These are phyloP conservation scores for Aptenodytes patagonicus DNA, from an alignment of 2,113 vertebrate genomes.

Conservation along the genomic window DNA sequence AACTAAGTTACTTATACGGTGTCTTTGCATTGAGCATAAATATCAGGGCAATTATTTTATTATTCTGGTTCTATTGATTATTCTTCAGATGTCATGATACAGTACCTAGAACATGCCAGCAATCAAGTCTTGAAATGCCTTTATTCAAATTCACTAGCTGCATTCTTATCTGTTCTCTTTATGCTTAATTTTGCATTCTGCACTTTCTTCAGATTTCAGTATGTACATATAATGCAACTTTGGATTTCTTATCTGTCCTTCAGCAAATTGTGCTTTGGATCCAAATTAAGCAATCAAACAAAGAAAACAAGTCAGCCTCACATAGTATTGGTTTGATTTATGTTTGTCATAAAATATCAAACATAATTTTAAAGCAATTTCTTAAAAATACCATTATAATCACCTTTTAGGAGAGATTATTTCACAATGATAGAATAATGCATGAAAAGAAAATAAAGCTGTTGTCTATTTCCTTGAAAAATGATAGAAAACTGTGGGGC, in stretches of 20 bases:
- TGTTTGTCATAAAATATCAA: slow-evolving; percentile 16
- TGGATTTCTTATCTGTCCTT: background rate
- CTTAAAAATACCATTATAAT: background rate
- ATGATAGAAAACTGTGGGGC: background rate
- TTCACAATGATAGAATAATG: background rate
- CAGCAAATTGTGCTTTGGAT: background rate
- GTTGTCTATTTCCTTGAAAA: background rate
- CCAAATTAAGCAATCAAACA: background rate
- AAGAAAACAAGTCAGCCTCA: background rate
- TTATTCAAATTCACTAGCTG: slow-evolving; percentile 15
- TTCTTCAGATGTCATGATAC: slow-evolving; percentile 24
- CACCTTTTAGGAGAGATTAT: background rate
- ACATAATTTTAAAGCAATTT: slow-evolving; percentile 43
- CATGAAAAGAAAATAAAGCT: background rate
- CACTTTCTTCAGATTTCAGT: background rate
- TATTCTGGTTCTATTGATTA: slow-evolving; percentile 39
- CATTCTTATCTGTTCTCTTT: background rate
- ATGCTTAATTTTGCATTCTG: background rate
- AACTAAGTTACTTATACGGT: background rate
- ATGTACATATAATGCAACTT: background rate
- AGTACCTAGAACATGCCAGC: slow-evolving; percentile 4
- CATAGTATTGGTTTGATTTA: background rate
- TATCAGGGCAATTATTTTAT: slow-evolving; percentile 32
- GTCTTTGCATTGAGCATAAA: background rate
- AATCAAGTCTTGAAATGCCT: slow-evolving; percentile 6